Base-by-base conservation (phyloP, 2,888 invertebrate genomes). In the Papilio gigon region DNA sequence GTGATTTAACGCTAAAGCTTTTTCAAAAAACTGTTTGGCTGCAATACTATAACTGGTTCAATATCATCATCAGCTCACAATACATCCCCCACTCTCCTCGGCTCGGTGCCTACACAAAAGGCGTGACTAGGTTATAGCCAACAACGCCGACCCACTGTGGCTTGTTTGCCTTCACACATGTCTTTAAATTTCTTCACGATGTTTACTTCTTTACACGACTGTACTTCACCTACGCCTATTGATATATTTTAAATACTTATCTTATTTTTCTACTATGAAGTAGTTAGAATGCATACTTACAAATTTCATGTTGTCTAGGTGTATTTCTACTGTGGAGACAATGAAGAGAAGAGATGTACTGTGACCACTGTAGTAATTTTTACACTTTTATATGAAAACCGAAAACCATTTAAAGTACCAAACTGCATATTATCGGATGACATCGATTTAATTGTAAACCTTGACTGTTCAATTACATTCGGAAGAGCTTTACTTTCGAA, bases 341-440 rank as follows among this genome's bases (percentile, higher is more conserved):
- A 65, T 72, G 65, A 72, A 69, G 71, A 67, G 74, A 71, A 67
- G 71, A 77, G 69, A 70, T 70, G 72, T 71, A 88, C 85, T 89
- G 88, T 84, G 74, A 72, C 72, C 64, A 71, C 72, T 71, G 70
- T 68, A 67, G 65, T 64, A 72, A 71, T 59, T 69, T 71, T 68
- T 64, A 73, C 72, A 76, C 79, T 86, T 89, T 81, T 89, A 89
- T 89, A 89, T 79, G 70, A 61, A 71, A 73, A 73, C 73, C 70
- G 75, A 81, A 77, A 75, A 70, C 53, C 60, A 80, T 77, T 79
- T 73, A 71, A 75, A 77, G 78, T 50, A 68, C 30, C 30, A 74
- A 75, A 77, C 79, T 75, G 75, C 71, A 76, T 76, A 72, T 77
- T 76, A 80, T 80, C 71, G 74, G 77, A 77, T 79, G 82, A 77